Conservation (phyloP, 2,888 invertebrate species). For the Trissolcus japonicus region DNA sequence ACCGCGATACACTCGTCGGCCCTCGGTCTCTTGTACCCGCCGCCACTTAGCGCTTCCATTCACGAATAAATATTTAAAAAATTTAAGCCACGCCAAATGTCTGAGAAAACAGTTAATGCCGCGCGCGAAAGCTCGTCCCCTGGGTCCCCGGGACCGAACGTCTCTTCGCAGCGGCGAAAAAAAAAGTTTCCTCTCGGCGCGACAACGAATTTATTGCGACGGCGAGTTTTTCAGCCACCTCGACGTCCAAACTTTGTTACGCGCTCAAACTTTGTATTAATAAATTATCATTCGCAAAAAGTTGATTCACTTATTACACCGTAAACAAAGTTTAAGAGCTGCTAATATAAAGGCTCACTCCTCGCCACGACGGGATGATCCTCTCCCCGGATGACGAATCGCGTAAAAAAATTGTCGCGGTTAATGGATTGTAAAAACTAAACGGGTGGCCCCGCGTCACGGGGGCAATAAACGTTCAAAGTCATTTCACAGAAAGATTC, state of each 20-base stretch:
- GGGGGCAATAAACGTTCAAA: conserved; percentile 50
- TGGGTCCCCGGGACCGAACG: conserved; percentile 56
- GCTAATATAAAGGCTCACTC: conserved; percentile 16
- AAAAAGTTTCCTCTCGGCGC: conserved; percentile 37
- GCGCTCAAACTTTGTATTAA: conserved; percentile 22
- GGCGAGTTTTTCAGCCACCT: conserved; percentile 13
- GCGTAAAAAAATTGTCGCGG: conserved; percentile 40
- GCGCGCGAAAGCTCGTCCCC: conserved; percentile 53
- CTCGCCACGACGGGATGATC: background rate
- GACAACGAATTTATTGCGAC: conserved; percentile 50
- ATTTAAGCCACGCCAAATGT: conserved; percentile 72
- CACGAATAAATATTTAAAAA: conserved; percentile 74
- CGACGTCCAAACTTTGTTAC: conserved; percentile 28
- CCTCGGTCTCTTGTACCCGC: background rate
- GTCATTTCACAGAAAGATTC: conserved; percentile 53
- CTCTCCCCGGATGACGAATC: conserved; percentile 40
- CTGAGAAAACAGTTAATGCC: conserved; percentile 73
- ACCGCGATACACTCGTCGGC: background rate
- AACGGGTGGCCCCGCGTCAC: conserved; percentile 36
- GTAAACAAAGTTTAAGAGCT: conserved; percentile 39
- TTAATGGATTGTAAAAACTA: conserved; percentile 55
- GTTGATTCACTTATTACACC: conserved; percentile 36
- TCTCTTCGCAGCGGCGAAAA: conserved; percentile 32
- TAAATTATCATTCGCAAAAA: conserved; percentile 37
- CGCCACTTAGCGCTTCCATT: conserved; percentile 56